Conservation (phyloP, 2,888 invertebrate genomes). For the Brenthis ino region DNA sequence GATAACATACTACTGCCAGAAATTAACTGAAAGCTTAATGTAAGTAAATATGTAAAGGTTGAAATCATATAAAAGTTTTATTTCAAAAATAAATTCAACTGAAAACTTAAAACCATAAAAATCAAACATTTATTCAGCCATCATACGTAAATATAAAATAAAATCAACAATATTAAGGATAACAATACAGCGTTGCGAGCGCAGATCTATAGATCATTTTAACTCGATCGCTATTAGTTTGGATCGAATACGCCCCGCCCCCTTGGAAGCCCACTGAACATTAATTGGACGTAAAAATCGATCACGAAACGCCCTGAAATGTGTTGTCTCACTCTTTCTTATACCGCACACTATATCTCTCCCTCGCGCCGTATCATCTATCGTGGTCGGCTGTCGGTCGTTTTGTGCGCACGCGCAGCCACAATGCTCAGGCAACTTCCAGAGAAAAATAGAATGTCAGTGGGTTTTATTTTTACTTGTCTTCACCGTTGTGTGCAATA, state of each 20-base stretch:
- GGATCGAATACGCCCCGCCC: constrained; percentile 70
- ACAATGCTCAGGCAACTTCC: constrained; percentile 72
- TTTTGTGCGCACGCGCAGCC: constrained; percentile 71
- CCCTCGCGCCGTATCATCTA: constrained; percentile 48
- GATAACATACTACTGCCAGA: neutral
- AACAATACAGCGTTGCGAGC: constrained; percentile 73
- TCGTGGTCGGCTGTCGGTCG: constrained; percentile 53
- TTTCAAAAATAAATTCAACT: constrained; percentile 14
- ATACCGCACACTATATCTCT: constrained; percentile 31
- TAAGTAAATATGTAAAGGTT: neutral
- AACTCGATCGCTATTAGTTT: constrained; percentile 78
- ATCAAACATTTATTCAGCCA: constrained; percentile 67
- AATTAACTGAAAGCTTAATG: neutral
- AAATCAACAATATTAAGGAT: constrained; percentile 72
- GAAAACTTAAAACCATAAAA: constrained; percentile 50
- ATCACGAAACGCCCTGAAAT: constrained; percentile 69
- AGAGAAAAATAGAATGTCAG: constrained; percentile 75
- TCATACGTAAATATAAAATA: constrained; percentile 74
- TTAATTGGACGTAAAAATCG: constrained; percentile 77
- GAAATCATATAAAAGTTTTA: neutral
- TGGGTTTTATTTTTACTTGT: constrained; percentile 66
- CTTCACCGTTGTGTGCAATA: constrained; percentile 75
- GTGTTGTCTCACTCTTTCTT: constrained; percentile 50
- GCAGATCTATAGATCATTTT: constrained; percentile 81
- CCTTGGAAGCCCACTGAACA: constrained; percentile 78